Base-by-base conservation (phyloP, 2,888 invertebrate species). In the Stenodema calcarata region DNA sequence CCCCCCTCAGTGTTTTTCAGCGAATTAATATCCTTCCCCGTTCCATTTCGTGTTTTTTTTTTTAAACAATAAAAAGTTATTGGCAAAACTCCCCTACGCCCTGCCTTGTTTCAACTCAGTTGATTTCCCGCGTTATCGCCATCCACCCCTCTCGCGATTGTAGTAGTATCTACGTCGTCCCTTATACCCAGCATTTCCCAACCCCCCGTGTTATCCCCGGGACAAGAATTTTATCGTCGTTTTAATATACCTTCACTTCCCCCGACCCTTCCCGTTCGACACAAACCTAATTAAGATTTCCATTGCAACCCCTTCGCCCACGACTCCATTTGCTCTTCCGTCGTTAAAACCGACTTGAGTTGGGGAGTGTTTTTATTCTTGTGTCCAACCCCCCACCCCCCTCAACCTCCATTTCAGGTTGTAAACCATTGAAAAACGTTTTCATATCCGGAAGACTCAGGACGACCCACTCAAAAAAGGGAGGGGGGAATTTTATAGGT, bases 371-470 rank as follows among this genome's bases (percentile, higher is more conserved):
- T 62, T 62, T 62, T 62, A 62, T 62, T 62, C 62, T 62, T 62
- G 23, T 62, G 62, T 62, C 23, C 11, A 62, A 23, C 35, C 7
- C 35, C 7, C 62, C 62, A n/a, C n/a, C n/a, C n/a, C n/a, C n/a
- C n/a, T n/a, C n/a, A n/a, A n/a, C 62, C 23, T 62, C 62, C 62
- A 23, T 62, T 62, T 23, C 62, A 62, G 62, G 62, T 62, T 62
- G 62, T 62, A 62, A 62, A 62, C 62, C 62, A 62, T 62, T 62
- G 62, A 62, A 62, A 62, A 62, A 62, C 62, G 62, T 62, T 62
- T 62, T 23, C 62, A 62, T 62, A 62, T 62, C 62, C 62, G 27
- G 62, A 23, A 18, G 23, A 12, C 16, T 16, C 62, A 23, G n/a
- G 47, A 12, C 14, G 12, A 23, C 62, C 62, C 23, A 16, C n/a